Evolutionary conservation across 2,888 invertebrate species (phyloP).

Genomic region (Drosophila meridionalis): DNA sequence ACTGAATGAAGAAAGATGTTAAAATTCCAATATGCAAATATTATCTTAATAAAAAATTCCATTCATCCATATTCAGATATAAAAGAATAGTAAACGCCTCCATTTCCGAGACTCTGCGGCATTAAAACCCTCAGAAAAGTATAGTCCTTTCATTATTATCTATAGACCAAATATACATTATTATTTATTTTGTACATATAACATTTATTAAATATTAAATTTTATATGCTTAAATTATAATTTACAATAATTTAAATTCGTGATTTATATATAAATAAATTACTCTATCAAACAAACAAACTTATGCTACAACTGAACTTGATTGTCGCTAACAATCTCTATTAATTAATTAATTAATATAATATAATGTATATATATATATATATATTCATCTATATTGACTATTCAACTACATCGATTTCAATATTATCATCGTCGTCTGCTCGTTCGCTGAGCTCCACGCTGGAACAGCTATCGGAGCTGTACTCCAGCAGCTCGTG

Average conservation of each 20-base stretch:
- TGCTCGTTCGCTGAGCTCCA: constrained; percentile 75
- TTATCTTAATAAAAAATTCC: too few species aligned
- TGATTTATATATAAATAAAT: constrained; percentile 12
- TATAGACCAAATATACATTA: background rate
- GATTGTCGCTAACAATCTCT: background rate
- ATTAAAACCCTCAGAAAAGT: too few species aligned
- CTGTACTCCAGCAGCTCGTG: constrained; percentile 64
- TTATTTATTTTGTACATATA: constrained; percentile 30
- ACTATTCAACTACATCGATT: constrained; percentile 83
- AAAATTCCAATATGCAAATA: too few species aligned
- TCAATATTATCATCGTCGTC: constrained; percentile 81
- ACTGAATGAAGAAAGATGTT: too few species aligned
- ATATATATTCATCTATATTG: background rate
- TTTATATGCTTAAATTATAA: constrained; percentile 15
- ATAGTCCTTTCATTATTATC: background rate
- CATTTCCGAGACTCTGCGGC: too few species aligned
- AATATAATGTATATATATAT: background rate
- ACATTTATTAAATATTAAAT: constrained; percentile 27
- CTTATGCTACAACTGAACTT: constrained; percentile 13
- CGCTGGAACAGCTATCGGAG: constrained; percentile 77
- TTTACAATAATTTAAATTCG: constrained; percentile 58
- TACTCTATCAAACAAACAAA: constrained; percentile 2
- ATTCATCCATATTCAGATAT: too few species aligned
- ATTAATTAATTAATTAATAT: background rate
- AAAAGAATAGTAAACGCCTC: too few species aligned